phyloP scores from a whole-genome alignment of 92 coral and sea anemone genomes.

The Muricea muricata region DNA sequence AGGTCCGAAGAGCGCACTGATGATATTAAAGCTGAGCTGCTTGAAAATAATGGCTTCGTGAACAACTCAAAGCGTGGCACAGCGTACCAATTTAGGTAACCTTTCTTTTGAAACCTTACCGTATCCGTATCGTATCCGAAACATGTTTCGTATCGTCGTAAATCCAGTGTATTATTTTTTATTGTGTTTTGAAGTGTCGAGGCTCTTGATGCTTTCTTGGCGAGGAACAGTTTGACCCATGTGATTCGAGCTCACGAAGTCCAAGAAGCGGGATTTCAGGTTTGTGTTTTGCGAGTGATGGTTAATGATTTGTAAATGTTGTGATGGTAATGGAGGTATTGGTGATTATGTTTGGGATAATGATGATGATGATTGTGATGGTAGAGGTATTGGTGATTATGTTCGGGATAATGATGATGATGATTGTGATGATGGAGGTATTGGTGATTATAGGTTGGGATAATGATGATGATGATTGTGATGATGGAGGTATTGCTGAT shows the following conservation, averaged over 20 bases:
- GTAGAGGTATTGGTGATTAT: background rate
- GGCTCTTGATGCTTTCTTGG: conserved; percentile 80
- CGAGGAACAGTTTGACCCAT: conserved; percentile 76
- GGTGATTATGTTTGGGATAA: background rate
- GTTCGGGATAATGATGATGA: background rate
- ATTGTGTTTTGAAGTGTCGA: conserved; percentile 57
- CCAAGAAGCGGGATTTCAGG: conserved; percentile 89
- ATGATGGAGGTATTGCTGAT: background rate
- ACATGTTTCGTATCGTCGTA: background rate
- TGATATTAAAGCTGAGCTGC: conserved; percentile 66
- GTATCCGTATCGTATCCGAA: too few relatives aligned
- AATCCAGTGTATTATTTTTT: too few relatives aligned
- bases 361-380: background rate
- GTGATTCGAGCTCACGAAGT: conserved; percentile 93
- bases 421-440: background rate
- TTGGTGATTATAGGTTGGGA: background rate
- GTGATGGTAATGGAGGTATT: background rate
- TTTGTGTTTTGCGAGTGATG: conserved; percentile 15
- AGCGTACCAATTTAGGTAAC: conserved; percentile 81
- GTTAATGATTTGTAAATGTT: background rate
- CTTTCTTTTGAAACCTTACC: background rate
- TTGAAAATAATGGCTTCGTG: conserved; percentile 70
- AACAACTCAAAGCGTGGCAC: conserved; percentile 75
- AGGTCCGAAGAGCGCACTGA: conserved; percentile 70
- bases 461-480: too few relatives aligned